phyloP scores from a whole-genome alignment of 2,113 vertebrate species.

The Prolemur simus region DNA sequence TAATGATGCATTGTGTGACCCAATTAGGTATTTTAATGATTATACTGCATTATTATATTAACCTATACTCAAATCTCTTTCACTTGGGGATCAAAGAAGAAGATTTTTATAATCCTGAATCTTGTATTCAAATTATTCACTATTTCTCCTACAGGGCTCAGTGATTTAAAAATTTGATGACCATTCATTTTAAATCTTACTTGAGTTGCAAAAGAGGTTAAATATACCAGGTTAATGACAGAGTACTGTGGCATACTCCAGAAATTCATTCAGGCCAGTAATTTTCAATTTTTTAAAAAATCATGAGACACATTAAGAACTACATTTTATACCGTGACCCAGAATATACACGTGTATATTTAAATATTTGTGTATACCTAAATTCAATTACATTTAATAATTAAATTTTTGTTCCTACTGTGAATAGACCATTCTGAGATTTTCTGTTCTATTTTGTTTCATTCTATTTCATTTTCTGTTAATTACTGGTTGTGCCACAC shows the following conservation, averaged over 20 bases:
- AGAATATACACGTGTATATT: not conserved
- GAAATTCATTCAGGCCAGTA: not conserved
- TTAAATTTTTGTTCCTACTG: not conserved
- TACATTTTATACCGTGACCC: not conserved
- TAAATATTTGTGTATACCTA: not conserved
- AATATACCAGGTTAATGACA: not conserved
- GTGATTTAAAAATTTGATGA: not conserved
- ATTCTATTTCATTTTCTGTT: not conserved
- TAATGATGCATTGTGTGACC: rapidly evolving
- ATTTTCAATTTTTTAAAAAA: not conserved
- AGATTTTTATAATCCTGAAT: not conserved
- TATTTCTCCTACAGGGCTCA: not conserved
- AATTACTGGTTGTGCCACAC: not conserved
- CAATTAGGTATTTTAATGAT: not conserved
- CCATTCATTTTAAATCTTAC: not conserved
- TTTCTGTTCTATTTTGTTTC: not conserved
- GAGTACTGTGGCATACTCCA: not conserved
- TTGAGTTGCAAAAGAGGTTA: not conserved
- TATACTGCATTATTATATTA: not conserved
- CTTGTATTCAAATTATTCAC: not conserved
- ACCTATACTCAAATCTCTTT: not conserved
- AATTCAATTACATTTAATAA: not conserved
- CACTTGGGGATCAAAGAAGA: not conserved
- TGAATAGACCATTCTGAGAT: not conserved
- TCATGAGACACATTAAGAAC: not conserved